Conservation (phyloP, 2,888 invertebrate species). For the Callosobruchus maculatus region DNA sequence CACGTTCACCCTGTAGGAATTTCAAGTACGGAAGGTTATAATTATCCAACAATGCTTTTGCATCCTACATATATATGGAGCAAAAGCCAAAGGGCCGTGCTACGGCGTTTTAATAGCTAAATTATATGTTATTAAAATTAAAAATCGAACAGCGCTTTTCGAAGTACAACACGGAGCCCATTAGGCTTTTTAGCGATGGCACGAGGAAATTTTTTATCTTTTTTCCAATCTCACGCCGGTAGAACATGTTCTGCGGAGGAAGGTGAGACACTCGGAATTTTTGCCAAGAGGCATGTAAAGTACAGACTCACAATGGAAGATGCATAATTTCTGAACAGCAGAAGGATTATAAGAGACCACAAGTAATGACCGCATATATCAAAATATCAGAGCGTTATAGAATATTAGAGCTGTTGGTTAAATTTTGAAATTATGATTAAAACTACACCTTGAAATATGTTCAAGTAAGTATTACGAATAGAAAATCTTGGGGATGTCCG, state of each 20-base stretch:
- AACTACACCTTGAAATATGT: too few species aligned
- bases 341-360: too few species aligned
- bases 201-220: neutral
- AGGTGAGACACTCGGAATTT: neutral
- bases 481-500: too few species aligned
- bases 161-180: slow-evolving; percentile 21
- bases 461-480: too few species aligned
- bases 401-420: too few species aligned
- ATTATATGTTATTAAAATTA: slow-evolving; percentile 45
- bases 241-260: neutral
- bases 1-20: neutral
- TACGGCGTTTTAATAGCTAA: slow-evolving; percentile 42
- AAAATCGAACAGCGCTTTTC: slow-evolving; percentile 32
- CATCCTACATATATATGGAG: slow-evolving; percentile 38
- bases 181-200: slow-evolving; percentile 21
- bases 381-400: too few species aligned
- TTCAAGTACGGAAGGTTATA: slow-evolving; percentile 31
- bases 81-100: slow-evolving; percentile 41
- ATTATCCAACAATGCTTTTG: slow-evolving; percentile 42
- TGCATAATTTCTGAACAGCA: too few species aligned
- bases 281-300: neutral
- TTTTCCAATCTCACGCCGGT: neutral
- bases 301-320: too few species aligned
- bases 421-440: too few species aligned
- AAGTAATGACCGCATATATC: too few species aligned